phyloP scores from a whole-genome alignment of 2,888 invertebrate species.

The Drosophila demipolita region DNA sequence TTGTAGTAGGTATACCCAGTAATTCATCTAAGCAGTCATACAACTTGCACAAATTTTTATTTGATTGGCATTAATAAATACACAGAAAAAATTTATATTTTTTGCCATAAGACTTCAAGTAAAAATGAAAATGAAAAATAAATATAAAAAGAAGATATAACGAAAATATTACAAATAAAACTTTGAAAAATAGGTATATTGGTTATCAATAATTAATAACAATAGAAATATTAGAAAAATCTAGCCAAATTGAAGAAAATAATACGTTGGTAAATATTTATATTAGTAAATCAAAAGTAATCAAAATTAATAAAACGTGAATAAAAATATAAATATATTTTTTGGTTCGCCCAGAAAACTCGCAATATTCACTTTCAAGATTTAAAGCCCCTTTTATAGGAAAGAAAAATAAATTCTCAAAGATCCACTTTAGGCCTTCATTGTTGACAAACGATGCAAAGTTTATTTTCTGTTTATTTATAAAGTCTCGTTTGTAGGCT shows the following conservation, averaged over 20 bases:
- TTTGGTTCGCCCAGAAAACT: neutral
- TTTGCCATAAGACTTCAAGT: too few relatives aligned
- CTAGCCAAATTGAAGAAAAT: neutral
- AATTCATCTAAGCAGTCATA: conserved; percentile 2
- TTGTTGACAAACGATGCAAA: neutral
- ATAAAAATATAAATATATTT: neutral
- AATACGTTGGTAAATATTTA: neutral
- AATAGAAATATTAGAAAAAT: neutral
- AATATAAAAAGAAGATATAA: neutral
- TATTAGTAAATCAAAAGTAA: neutral
- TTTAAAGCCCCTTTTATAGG: neutral
- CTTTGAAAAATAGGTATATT: neutral
- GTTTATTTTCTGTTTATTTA: neutral
- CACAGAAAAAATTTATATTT: too few relatives aligned
- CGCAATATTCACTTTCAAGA: neutral
- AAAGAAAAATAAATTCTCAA: neutral
- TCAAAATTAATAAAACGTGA: neutral
- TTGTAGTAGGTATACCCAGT: conserved; percentile 25
- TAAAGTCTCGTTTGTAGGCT: neutral
- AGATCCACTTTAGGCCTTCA: neutral
- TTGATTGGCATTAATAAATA: neutral
- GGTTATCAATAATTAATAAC: neutral
- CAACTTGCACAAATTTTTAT: too few relatives aligned
- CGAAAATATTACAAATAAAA: neutral
- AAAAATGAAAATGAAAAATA: too few relatives aligned